Conservation (phyloP, 2,113 vertebrate species). For the Ophthalmotilapia sp. region DNA sequence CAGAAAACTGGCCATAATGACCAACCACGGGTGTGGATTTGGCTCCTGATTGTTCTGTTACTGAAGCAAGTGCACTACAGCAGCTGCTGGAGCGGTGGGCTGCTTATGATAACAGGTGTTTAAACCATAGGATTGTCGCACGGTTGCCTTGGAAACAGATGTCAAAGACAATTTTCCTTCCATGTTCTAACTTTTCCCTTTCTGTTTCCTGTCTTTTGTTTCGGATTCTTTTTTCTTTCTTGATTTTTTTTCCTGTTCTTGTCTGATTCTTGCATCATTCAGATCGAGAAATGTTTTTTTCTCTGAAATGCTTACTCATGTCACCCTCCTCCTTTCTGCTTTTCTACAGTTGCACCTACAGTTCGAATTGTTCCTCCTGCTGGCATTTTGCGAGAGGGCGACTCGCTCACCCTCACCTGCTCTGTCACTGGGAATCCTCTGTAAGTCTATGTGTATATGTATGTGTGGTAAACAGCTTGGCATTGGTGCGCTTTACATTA, state of each 20-base stretch:
- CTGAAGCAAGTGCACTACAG: slow-evolving; percentile 27
- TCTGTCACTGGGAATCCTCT: slow-evolving; percentile 81
- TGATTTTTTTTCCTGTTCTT: neutral
- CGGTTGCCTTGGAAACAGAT: slow-evolving; percentile 59
- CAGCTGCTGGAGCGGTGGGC: slow-evolving; percentile 42
- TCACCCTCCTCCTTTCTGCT: neutral
- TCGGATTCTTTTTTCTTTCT: neutral
- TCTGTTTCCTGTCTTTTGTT: neutral
- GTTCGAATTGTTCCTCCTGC: slow-evolving; percentile 80
- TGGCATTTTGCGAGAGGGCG: slow-evolving; percentile 83
- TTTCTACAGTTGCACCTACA: slow-evolving; percentile 78
- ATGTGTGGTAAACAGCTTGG: neutral
- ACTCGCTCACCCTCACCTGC: slow-evolving; percentile 81
- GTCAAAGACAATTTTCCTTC: slow-evolving; percentile 24
- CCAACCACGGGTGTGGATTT: slow-evolving; percentile 24
- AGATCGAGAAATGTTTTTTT: neutral
- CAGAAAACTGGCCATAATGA: slow-evolving; percentile 33
- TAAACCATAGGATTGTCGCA: slow-evolving; percentile 19
- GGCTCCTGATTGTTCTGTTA: slow-evolving; percentile 31
- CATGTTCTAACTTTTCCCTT: slow-evolving; percentile 12
- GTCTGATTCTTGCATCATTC: neutral
- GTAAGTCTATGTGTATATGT: slow-evolving; percentile 69
- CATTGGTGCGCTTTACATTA: neutral
- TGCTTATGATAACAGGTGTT: slow-evolving; percentile 60
- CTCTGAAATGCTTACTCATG: neutral